These are phyloP conservation scores for Periophthalmus magnuspinnatus DNA, from an alignment of 2,797 vertebrate species.

Conservation along the genomic window DNA sequence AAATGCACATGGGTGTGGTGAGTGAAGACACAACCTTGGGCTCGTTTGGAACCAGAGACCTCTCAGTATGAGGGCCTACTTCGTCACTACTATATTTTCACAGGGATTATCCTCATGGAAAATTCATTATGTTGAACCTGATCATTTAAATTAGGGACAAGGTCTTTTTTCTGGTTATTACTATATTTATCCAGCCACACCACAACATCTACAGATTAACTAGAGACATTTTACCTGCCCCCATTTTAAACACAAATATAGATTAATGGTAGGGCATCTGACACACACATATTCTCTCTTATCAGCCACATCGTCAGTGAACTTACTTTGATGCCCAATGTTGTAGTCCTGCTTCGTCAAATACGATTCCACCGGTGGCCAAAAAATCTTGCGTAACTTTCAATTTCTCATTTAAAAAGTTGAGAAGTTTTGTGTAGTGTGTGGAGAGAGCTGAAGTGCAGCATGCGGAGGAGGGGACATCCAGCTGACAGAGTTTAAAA, in stretches of 20 bases:
- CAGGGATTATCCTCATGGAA: no score
- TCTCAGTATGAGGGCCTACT: no score
- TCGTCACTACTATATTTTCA: no score
- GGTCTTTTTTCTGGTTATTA: not conserved
- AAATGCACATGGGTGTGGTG: no score
- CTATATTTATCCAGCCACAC: not conserved
- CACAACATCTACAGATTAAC: not conserved
- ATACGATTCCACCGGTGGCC: not conserved
- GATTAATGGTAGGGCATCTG: no score
- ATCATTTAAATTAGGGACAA: no score
- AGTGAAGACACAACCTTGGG: no score
- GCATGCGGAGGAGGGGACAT: conserved; percentile 64
- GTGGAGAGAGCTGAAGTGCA: conserved; percentile 61
- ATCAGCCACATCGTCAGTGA: not conserved
- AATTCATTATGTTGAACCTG: no score
- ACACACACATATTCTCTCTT: not conserved
- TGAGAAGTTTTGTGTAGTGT: not conserved
- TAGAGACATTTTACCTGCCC: no score
- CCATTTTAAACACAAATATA: not conserved
- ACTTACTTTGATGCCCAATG: not conserved
- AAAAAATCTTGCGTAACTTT: not conserved
- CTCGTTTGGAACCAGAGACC: no score
- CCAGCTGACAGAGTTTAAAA: conserved; percentile 69
- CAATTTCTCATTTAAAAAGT: not conserved
- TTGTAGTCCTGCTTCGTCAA: not conserved